Evolutionary conservation across 2,113 vertebrate species (phyloP), one percentile per base, ranked within the genome.

Genomic region (Plecturocebus donacophilus): DNA sequence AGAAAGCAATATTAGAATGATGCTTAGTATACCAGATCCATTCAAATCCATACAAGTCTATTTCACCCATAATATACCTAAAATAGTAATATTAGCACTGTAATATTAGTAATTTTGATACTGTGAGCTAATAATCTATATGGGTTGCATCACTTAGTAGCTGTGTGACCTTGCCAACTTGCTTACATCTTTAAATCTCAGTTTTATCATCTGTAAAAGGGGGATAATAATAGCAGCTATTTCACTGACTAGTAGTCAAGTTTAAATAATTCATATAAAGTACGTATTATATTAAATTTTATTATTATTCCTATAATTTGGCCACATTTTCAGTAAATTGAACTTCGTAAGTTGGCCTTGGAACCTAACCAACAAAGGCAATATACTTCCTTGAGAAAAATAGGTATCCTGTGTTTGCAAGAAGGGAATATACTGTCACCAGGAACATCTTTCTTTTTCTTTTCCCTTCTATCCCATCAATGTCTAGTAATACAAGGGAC

Each of bases 261-360:
- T 58, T 81, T 94, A 81, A 92, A 77, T 91, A 87, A 70, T 54
- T 92, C 77, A 87, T 66, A 40, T 38, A 80, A 85, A 92, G 76
- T 54, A 79, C 10, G 83, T 88, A 73, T 54, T 70, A 23, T 47
- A 56, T 81, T 92, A 85, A 45, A 71, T 93, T 94, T 87, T 92
- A 75, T 87, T 92, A 92, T 95, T 95, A 91, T 64, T 94, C 25
- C 58, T 89, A 40, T 90, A 75, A 89, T 83, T 91, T 86, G 89
- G 40, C 25, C 35, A 58, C 77, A 58, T 83, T 91, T 83, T 42
- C n/a, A 95, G 56, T 81, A 77, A 89, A 71, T 81, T 75, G 80
- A 47, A 61, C 79, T 97, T 92, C 83, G 58, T 85, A n/a, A 92
- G 77, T 86, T 96, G 94, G 32, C 52, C 42, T 92, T 90, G 91